Percentiles rank a stretch among this genome's conserved stretches.
Conservation (phyloP, 2,113 vertebrate genomes). For the Elephantulus edwardii region DNA sequence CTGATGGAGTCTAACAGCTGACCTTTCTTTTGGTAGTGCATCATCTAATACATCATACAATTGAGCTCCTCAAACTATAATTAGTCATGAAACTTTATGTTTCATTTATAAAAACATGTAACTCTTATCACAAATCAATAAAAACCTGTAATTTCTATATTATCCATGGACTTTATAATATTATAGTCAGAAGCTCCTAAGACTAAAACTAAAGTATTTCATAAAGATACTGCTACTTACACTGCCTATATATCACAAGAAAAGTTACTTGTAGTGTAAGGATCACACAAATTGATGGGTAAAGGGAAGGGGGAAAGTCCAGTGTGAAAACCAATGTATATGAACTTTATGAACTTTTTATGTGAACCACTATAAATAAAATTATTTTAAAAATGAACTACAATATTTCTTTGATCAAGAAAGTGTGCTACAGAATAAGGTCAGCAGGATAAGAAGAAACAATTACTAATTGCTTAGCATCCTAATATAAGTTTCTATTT, state of each 20-base stretch:
- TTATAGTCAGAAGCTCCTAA: neutral
- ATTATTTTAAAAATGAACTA: too few species aligned
- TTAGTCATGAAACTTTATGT: neutral
- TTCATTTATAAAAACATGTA: constrained; percentile 7
- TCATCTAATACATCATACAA: too few species aligned
- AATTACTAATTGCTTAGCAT: neutral
- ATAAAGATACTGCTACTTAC: constrained; percentile 22
- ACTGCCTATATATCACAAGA: constrained; percentile 6
- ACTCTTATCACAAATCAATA: constrained; percentile 35
- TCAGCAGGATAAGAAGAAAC: neutral
- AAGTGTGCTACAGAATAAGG: constrained; percentile 3
- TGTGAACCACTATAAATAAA: too few species aligned
- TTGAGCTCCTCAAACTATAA: neutral
- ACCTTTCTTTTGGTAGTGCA: too few species aligned
- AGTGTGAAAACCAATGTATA: too few species aligned
- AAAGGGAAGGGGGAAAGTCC: too few species aligned
- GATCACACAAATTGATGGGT: too few species aligned
- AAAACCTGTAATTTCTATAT: neutral
- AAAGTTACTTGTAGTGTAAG: constrained; percentile 20
- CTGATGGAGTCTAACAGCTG: neutral
- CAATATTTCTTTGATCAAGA: constrained; percentile 29
- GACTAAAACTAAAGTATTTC: constrained; percentile 8
- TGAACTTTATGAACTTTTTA: too few species aligned
- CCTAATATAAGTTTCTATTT: neutral
- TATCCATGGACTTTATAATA: constrained; percentile 21